A percentile compares a stretch with the other conserved stretches of the same genome.
Evolutionary conservation across 2,113 vertebrate species (phyloP).

Genomic region (Neodon shergylaensis): DNA sequence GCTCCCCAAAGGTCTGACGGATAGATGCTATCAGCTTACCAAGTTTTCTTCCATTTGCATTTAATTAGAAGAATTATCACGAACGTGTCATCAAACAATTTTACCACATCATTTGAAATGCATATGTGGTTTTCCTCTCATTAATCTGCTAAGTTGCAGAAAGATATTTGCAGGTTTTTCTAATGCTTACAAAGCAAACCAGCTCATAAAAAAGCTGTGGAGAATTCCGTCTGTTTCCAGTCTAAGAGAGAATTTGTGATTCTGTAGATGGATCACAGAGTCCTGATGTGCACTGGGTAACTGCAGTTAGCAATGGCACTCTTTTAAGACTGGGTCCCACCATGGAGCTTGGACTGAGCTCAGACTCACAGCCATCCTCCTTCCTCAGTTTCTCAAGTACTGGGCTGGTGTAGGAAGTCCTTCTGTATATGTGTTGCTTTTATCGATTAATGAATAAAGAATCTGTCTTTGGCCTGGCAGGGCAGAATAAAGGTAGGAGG

Average conservation of each 20-base stretch:
- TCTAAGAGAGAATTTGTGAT: neutral
- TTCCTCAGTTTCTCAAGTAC: neutral
- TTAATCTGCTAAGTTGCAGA: slow-evolving; percentile 34
- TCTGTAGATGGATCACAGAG: neutral
- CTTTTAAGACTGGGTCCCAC: neutral
- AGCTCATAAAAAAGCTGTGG: neutral
- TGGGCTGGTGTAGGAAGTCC: too few relatives aligned
- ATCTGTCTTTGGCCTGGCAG: too few relatives aligned
- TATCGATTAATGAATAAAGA: too few relatives aligned
- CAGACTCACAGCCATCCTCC: neutral
- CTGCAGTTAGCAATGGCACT: neutral
- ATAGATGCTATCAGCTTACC: neutral
- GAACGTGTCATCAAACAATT: neutral
- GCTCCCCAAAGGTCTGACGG: neutral
- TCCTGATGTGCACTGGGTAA: too few relatives aligned
- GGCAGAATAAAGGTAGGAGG: too few relatives aligned
- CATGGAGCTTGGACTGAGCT: neutral
- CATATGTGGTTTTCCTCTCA: neutral
- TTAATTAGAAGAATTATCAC: neutral
- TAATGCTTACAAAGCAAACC: neutral
- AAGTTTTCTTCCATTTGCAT: neutral
- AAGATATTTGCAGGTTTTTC: neutral
- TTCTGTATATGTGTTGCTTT: too few relatives aligned
- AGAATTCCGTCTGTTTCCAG: neutral
- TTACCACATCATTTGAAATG: neutral